Evolutionary conservation across 1,140 invertebrate genomes (phyloP).

Genomic region (Drosophila quadrilineata): DNA sequence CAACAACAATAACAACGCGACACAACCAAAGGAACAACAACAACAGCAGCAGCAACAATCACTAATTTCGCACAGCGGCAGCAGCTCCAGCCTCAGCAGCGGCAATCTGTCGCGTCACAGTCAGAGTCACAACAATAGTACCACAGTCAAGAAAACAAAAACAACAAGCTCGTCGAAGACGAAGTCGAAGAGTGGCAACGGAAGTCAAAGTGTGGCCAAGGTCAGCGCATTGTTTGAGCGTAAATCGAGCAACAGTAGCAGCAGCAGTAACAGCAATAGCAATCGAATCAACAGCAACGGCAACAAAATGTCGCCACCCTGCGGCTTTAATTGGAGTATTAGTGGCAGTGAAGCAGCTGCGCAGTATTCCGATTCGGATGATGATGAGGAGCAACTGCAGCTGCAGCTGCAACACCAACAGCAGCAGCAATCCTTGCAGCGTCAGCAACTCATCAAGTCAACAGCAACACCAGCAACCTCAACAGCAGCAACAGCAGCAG

Average conservation of each 20-base stretch:
- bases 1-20: constrained; percentile 10
- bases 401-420: constrained; percentile 15
- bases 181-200: neutral
- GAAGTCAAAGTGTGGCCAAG: constrained; percentile 35
- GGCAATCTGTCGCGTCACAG: constrained; percentile 4
- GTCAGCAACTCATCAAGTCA: constrained; percentile 48
- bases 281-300: constrained; percentile 20
- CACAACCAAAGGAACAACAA: constrained; percentile 15
- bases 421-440: constrained; percentile 30
- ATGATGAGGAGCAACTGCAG: constrained; percentile 51
- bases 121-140: no score
- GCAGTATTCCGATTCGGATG: constrained; percentile 61
- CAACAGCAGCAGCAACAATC: constrained; percentile 40
- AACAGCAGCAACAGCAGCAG: constrained; percentile 3
- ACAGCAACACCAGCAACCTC: constrained; percentile 2
- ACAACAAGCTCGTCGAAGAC: constrained; percentile 57
- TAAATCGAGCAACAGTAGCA: constrained; percentile 26
- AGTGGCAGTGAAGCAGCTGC: constrained; percentile 54
- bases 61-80: constrained; percentile 51
- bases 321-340: constrained; percentile 80
- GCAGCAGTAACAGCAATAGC: constrained; percentile 24
- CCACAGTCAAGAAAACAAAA: no score
- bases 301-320: constrained; percentile 73
- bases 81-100: constrained; percentile 45
- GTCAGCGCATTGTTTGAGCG: constrained; percentile 64